These are phyloP conservation scores for Pteruthius melanotis DNA, from an alignment of 2,113 vertebrate species.

Conservation along the genomic window DNA sequence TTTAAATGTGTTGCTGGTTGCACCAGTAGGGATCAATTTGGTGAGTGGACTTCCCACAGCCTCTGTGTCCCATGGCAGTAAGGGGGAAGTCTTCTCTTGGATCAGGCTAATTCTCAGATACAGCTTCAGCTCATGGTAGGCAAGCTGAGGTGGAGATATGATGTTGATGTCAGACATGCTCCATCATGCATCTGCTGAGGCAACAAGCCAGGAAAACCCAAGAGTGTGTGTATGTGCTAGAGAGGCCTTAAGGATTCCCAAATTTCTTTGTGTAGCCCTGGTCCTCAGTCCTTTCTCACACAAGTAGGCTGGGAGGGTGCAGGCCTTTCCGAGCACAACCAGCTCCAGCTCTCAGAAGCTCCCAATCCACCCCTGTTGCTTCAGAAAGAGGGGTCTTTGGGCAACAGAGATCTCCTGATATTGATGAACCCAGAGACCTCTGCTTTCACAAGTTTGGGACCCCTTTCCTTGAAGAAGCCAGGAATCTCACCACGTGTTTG, in stretches of 20 bases:
- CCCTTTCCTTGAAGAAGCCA: not conserved
- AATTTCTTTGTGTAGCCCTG: not conserved
- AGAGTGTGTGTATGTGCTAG: not conserved
- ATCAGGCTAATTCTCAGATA: not conserved
- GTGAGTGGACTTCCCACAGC: not conserved
- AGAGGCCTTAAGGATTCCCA: not conserved
- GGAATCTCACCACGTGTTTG: not conserved
- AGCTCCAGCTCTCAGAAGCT: not conserved
- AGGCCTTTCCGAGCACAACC: not conserved
- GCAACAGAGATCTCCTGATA: not conserved
- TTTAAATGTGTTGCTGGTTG: not conserved
- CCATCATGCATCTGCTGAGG: not conserved
- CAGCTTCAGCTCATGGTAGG: not conserved
- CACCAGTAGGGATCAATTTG: not conserved
- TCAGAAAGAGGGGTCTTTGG: not conserved
- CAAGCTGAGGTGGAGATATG: not conserved
- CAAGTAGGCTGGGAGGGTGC: not conserved
- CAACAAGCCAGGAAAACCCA: not conserved
- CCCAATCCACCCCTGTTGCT: rapidly evolving
- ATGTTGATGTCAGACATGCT: not conserved
- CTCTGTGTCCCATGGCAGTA: not conserved
- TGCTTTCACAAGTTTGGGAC: not conserved
- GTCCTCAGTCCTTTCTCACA: not conserved
- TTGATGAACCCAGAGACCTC: not conserved
- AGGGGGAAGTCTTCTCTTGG: not conserved